These are phyloP conservation scores for Drosophila simulans DNA, from an alignment of 1,140 invertebrate species.

Conservation along the genomic window DNA sequence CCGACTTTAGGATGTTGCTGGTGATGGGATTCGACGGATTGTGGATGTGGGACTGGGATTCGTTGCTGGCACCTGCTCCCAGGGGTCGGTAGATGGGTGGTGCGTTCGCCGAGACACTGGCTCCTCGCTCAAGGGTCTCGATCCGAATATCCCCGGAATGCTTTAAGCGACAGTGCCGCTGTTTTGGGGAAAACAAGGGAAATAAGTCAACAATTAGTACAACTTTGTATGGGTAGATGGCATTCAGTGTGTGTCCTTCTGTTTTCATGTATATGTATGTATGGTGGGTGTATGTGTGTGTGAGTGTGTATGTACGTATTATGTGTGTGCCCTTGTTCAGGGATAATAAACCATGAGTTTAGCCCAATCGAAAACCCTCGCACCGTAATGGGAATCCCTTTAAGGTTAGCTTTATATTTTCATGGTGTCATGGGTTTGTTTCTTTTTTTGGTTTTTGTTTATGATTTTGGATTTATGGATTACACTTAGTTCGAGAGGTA, in stretches of 20 bases:
- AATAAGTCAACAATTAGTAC: conserved; percentile 15
- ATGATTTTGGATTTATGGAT: conserved; percentile 50
- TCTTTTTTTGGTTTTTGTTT: conserved; percentile 3
- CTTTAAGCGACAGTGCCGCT: conserved; percentile 90
- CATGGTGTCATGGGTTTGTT: conserved; percentile 41
- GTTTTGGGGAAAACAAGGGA: conserved; percentile 46
- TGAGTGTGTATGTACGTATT: conserved; percentile 20
- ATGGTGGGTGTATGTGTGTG: conserved; percentile 24
- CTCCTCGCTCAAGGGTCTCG: conserved; percentile 85
- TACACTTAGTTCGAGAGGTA: conserved; percentile 61
- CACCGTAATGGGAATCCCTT: conserved; percentile 58
- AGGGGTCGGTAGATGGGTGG: conserved; percentile 80
- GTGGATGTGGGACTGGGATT: conserved; percentile 61
- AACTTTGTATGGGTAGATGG: conserved; percentile 1
- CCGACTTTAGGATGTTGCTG: conserved; percentile 14
- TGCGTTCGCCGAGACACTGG: conserved; percentile 49
- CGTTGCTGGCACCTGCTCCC: conserved; percentile 76
- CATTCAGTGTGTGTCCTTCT: conserved; percentile 26
- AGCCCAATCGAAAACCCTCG: conserved; percentile 70
- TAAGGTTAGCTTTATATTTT: conserved; percentile 56
- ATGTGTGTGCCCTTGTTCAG: conserved; percentile 17
- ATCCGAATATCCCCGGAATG: conserved; percentile 90
- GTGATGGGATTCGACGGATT: conserved; percentile 23
- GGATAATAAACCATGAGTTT: conserved; percentile 50
- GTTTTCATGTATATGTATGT: conserved; percentile 25